Conservation (phyloP, 2,113 vertebrate genomes). For the Brachyhypopomus gauderio region DNA sequence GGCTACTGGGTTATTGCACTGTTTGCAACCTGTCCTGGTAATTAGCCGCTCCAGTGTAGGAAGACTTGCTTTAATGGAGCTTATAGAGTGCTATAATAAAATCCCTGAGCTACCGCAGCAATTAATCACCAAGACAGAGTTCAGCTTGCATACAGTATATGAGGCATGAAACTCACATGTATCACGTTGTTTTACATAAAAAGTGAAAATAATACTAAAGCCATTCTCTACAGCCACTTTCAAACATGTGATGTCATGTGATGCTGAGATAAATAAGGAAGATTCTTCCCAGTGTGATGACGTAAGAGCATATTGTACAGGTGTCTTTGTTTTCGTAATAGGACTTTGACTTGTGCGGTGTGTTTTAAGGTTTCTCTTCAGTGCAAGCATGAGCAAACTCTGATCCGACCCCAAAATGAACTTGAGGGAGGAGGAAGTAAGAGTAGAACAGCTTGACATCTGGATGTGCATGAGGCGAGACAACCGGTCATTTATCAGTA, state of each 20-base stretch:
- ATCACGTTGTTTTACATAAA: background rate
- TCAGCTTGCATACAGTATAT: conserved; percentile 5
- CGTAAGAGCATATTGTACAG: background rate
- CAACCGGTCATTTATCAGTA: too few species aligned
- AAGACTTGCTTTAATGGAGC: conserved; percentile 40
- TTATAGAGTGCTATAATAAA: conserved; percentile 30
- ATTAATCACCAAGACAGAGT: conserved; percentile 34
- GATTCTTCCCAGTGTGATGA: background rate
- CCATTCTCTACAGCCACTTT: background rate
- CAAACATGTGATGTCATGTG: background rate
- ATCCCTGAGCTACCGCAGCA: conserved; percentile 10
- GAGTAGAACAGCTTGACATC: background rate
- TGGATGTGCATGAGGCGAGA: background rate
- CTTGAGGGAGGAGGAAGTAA: background rate
- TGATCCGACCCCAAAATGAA: conserved; percentile 9
- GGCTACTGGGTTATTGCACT: conserved; percentile 54
- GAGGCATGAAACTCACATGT: background rate
- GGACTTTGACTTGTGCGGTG: background rate
- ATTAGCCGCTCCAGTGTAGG: conserved; percentile 47
- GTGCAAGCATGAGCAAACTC: background rate
- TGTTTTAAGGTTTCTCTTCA: background rate
- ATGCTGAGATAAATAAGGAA: background rate
- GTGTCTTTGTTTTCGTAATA: background rate
- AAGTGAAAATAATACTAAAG: conserved; percentile 6
- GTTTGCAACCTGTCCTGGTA: conserved; percentile 56